Evolutionary conservation across 2,888 invertebrate species (phyloP), one percentile per base, ranked within the genome.

Genomic region (Thereva unica): DNA sequence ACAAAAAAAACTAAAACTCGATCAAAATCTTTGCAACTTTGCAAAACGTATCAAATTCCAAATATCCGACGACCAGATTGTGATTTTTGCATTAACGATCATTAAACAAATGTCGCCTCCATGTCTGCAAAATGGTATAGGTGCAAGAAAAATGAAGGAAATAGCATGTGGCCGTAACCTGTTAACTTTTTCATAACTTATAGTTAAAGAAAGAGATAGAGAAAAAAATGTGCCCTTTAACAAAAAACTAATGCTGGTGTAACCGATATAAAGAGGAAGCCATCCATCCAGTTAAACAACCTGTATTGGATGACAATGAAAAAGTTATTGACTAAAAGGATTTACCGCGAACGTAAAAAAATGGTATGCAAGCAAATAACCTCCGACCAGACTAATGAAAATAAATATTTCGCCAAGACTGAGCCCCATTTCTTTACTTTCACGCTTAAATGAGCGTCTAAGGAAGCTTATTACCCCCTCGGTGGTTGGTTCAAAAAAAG

Each of bases 231-330:
- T 23, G 23, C 23, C 23, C 23, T 23, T 23, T 23, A 23, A 23
- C n/a, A 23, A 23, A 23, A 23, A 23, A 23, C 23, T 23, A 23
- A 23, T 23, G 23, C 23, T 23, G 73, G 73, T 79, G 79, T 76
- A 80, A 80, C 76, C 77, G 81, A 80, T 77, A 77, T 77, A 70
- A 75, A 77, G 74, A 78, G 81, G 81, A 80, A 80, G 78, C 80
- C 80, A 63, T 63, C 52, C 52, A 63, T 63, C 52, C 52, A 63
- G 63, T 63, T 63, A 59, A 59, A 45, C 59, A 37, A 38, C 34
- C 44, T 49, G 59, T 45, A 59, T 59, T 47, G 47, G 38, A 6
- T 59, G 49, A 47, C 59, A 38, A 38, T 45, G 38, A 59, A 59
- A 59, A 59, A 59, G 59, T 59, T 38, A 59, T 57, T 57, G 57